Evolutionary conservation across 2,113 vertebrate species (phyloP).

Genomic region (Pipra filicauda): DNA sequence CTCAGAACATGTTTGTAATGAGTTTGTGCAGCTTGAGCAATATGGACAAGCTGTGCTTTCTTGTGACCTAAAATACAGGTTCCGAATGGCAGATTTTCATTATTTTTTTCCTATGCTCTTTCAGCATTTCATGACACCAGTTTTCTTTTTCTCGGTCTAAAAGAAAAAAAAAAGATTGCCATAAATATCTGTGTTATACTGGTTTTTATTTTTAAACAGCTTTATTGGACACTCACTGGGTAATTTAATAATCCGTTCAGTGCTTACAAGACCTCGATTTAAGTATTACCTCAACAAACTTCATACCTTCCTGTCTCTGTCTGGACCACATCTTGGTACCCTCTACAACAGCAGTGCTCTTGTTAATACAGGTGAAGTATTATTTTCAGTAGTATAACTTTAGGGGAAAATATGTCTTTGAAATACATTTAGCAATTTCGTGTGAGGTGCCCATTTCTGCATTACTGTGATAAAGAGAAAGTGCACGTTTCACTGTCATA

Average conservation of each 20-base stretch:
- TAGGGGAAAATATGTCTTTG: neutral
- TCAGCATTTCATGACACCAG: neutral
- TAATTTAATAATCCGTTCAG: constrained; percentile 97
- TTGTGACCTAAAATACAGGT: neutral
- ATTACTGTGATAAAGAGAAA: neutral
- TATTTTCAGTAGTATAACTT: neutral
- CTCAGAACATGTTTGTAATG: neutral
- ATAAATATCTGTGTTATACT: neutral
- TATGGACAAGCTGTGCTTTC: neutral
- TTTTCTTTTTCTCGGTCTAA: neutral
- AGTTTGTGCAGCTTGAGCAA: neutral
- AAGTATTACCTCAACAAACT: constrained; percentile 94
- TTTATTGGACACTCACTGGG: constrained; percentile 98
- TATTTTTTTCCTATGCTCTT: neutral
- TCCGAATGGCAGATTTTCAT: neutral
- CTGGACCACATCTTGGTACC: constrained; percentile 96
- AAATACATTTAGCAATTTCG: neutral
- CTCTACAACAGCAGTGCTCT: constrained; percentile 98
- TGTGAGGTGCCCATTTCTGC: neutral
- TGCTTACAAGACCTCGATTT: constrained; percentile 93
- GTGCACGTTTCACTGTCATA: neutral
- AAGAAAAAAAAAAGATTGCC: neutral
- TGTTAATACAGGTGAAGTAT: constrained; percentile 90
- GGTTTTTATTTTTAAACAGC: constrained; percentile 73
- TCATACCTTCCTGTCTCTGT: constrained; percentile 96